Base-by-base conservation (phyloP, 2,797 vertebrate genomes). In the Sebastes matsubarae region DNA sequence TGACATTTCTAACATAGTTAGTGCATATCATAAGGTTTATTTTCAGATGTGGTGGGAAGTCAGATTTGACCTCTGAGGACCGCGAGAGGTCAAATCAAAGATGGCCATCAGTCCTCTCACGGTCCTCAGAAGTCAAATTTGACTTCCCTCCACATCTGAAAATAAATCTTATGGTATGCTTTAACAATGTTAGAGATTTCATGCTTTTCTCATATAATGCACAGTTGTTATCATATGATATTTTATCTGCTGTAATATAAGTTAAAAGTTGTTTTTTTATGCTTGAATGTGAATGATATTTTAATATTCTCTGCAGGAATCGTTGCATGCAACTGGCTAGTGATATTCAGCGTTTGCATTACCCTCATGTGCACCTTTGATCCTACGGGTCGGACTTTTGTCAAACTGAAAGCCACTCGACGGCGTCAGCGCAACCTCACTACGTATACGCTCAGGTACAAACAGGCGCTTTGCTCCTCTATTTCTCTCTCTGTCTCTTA, bases 271-370 rank as follows among this genome's bases (percentile, higher is more conserved):
- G 0, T 68, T 82, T 87, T 89, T 32, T 58, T 50, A 11, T 38
- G 46, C 18, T 74, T 36, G 5, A 58, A 52, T 72, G 22, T 69
- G 58, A 85, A 22, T 68, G 4, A 57, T 61, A 1, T 73, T 72
- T 79, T 61, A 2, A 73, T 80, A 4, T 79, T 76, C 25, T 84
- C 57, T 76, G 30, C 87, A 90, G 98, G 99, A 73, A 99, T 99
- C 81, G 99, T 99, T 66, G 97, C 97, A 59, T 99, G 99, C 94
- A 99, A 99, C 94, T 99, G 98, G 99, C 97, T 99, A 10, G 98
- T 99, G 86, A 99, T 99, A 93, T 96, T 99, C 88, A 99, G 98
- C 0, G 97, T 99, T 79, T 99, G 97, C 92, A 97, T 99, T 92
- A 99, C 98, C 0, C 97, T 99, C 77, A 97, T 98, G 88, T 99